Conservation (phyloP, 2,797 vertebrate species). For the Spheniscus humboldti region DNA sequence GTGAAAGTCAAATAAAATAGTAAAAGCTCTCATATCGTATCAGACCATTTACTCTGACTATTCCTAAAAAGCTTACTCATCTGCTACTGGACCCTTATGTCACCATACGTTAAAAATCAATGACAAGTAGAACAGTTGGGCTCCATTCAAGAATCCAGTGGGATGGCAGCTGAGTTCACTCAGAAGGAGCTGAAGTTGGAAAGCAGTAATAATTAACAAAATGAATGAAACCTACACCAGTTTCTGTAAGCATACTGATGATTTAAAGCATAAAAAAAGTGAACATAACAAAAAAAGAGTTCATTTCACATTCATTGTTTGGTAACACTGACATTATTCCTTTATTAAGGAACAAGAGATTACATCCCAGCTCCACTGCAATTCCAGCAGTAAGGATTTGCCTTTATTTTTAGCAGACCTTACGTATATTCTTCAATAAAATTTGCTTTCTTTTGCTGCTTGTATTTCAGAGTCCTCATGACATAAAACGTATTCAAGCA, state of each 20-base stretch:
- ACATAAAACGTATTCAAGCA: background rate
- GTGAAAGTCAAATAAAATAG: background rate
- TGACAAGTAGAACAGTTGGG: background rate
- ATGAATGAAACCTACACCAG: background rate
- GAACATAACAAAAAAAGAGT: background rate
- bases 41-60: background rate
- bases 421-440: background rate
- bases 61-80: background rate
- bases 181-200: background rate
- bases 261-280: background rate
- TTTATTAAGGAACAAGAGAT: background rate
- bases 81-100: background rate
- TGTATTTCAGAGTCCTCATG: rapidly evolving
- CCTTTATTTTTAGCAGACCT: background rate
- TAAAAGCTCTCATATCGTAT: background rate
- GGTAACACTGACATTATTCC: background rate
- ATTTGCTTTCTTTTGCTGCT: background rate
- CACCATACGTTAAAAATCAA: background rate
- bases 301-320: background rate
- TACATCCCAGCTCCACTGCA: background rate
- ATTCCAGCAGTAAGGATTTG: background rate
- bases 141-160: background rate
- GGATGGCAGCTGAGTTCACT: background rate
- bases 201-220: slow-evolving; percentile 25
- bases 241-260: background rate